Evolutionary conservation across 2,113 vertebrate species (phyloP), one percentile per base, ranked within the genome.

Genomic region (Willisornis vidua): DNA sequence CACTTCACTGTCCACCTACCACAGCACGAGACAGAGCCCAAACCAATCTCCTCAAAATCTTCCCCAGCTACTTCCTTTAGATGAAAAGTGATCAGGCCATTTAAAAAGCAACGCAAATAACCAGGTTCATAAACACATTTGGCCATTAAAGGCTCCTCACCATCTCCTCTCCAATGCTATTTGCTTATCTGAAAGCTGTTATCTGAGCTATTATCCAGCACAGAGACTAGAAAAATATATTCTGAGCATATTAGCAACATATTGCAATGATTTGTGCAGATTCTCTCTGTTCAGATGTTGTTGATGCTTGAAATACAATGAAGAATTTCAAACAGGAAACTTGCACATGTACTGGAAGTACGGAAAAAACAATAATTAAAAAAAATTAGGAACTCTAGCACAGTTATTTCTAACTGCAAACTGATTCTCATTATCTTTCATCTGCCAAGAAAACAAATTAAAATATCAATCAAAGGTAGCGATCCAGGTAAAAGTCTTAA

Each of bases 401-500:
- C 39, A 89, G 70, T 33, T 52, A 77, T 72, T 94, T 80, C 59
- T 67, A 87, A 52, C 41, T 58, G 62, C 80, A 93, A 79, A 73
- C 31, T 45, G 70, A 80, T 80, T 90, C 87, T 96, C 71, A 87
- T 87, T 78, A 76, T 58, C 90, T 87, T 86, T 93, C 83, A 79
- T 63, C 81, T 92, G 88, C 85, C 86, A 77, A 85, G 96, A 94
- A 91, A 76, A 2, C 3, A 89, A 90, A 95, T 80, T 89, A 96
- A 96, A 94, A 90, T 66, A 73, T 89, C 94, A 85, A 57, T 74
- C 83, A 94, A 81, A 90, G 14, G 76, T 82, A 96, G 85, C 25
- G 54, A 93, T 89, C 55, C 91, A 70, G 65, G 75, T 94, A 94
- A 75, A 93, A 96, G 71, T 87, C 90, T 96, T 77, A 87, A 82